Percentiles rank a stretch among this genome's conserved stretches.
Evolutionary conservation across 2,797 vertebrate genomes (phyloP).

Genomic region (Macrochelys suwanniensis): DNA sequence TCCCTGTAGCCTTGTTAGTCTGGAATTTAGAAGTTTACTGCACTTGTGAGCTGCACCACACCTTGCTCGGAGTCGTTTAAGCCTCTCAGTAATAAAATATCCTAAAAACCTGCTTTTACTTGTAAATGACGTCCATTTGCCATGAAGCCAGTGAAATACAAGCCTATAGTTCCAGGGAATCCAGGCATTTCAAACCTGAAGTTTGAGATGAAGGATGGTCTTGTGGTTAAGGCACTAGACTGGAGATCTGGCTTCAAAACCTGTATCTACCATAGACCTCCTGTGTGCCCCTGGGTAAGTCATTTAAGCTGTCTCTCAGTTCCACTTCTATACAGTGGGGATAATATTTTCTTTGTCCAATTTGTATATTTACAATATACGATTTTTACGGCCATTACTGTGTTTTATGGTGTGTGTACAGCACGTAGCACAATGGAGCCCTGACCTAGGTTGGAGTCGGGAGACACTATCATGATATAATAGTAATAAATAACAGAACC

Average conservation of each 20-base stretch:
- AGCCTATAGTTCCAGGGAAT: neutral
- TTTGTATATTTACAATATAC: rapidly evolving
- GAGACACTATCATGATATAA: neutral
- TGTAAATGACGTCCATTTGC: neutral
- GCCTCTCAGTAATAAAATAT: neutral
- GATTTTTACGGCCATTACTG: neutral
- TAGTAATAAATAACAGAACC: neutral
- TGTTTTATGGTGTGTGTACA: neutral
- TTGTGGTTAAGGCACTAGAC: neutral
- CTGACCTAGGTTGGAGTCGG: neutral
- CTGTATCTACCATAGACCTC: neutral
- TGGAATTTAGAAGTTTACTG: neutral
- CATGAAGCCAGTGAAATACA: neutral
- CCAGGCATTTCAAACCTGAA: neutral
- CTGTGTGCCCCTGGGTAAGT: neutral
- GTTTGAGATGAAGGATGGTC: neutral
- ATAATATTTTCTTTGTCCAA: neutral
- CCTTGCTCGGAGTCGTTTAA: neutral
- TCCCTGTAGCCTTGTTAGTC: neutral
- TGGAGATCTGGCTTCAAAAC: neutral
- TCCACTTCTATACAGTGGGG: neutral
- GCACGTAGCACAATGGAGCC: neutral
- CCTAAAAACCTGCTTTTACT: neutral
- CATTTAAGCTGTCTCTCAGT: neutral
- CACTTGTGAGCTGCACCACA: neutral